Percentiles rank a stretch among this genome's conserved stretches.
Evolutionary conservation across 2,888 invertebrate genomes (phyloP).

Genomic region (Drosophila koepferae): DNA sequence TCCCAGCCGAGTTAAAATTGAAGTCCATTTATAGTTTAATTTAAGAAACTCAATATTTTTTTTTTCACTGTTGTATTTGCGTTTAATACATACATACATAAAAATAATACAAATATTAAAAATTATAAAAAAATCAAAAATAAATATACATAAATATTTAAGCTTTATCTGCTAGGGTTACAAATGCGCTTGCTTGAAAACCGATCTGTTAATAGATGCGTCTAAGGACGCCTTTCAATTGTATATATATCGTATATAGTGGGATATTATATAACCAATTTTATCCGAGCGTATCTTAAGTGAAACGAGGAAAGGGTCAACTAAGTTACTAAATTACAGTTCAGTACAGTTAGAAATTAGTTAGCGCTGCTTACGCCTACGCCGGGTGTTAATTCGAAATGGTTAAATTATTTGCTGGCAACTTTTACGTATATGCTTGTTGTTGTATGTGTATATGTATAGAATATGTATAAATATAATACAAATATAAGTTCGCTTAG

Average conservation of each 20-base stretch:
- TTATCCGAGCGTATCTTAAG: conserved; percentile 19
- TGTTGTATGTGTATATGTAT: conserved; percentile 38
- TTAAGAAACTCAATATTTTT: conserved; percentile 1
- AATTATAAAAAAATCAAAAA: conserved; percentile 60
- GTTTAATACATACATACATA: conserved; percentile 69
- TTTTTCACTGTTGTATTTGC: conserved; percentile 61
- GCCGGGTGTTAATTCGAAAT: conserved; percentile 29
- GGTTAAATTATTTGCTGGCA: conserved; percentile 51
- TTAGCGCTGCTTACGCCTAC: conserved; percentile 45
- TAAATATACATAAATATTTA: conserved; percentile 59
- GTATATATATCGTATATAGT: conserved; percentile 23
- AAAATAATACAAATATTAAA: conserved; percentile 60
- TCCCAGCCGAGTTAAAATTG: neutral
- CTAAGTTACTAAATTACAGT: conserved; percentile 57
- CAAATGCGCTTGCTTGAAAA: conserved; percentile 37
- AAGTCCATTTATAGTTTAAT: neutral
- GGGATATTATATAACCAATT: conserved; percentile 16
- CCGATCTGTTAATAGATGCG: conserved; percentile 31
- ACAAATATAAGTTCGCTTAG: conserved; percentile 61
- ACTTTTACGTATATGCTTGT: conserved; percentile 52
- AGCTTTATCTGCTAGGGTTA: conserved; percentile 40
- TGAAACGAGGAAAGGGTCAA: conserved; percentile 23
- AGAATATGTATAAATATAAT: conserved; percentile 53
- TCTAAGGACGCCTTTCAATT: conserved; percentile 2
- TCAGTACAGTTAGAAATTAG: conserved; percentile 64